phyloP scores from a whole-genome alignment of 2,113 vertebrate species.

The Gadus macrocephalus region DNA sequence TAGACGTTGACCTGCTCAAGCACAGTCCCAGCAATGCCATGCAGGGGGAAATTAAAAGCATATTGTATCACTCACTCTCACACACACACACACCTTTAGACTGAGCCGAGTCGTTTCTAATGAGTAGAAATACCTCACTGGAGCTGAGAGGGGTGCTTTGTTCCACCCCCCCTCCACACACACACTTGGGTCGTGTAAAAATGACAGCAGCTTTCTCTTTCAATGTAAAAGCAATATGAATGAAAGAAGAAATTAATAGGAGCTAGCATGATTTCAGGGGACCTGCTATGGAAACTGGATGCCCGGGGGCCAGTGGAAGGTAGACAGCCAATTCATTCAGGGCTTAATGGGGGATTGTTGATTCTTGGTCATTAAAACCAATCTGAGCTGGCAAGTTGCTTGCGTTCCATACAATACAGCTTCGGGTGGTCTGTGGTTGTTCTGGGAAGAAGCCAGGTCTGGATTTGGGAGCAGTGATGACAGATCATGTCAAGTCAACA shows the following conservation, averaged over 20 bases:
- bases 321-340: conserved; percentile 31
- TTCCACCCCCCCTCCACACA: conserved; percentile 15
- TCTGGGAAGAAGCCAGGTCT: no score
- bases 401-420: no score
- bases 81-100: neutral
- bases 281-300: conserved; percentile 6
- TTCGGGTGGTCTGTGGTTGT: no score
- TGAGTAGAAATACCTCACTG: no score
- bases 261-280: conserved; percentile 17
- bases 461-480: conserved; percentile 19
- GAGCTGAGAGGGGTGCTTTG: conserved; percentile 14
- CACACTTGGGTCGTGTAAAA: conserved; percentile 18
- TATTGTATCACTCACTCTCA: conserved; percentile 17
- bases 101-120: no score
- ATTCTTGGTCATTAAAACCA: conserved; percentile 23
- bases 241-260: conserved; percentile 16
- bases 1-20: conserved; percentile 39
- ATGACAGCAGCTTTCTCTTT: conserved; percentile 17
- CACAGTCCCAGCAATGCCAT: neutral
- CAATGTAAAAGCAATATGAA: neutral
- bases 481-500: conserved; percentile 9
- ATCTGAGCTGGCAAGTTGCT: conserved; percentile 31
- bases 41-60: conserved; percentile 22
- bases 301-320: conserved; percentile 28
- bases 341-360: conserved; percentile 41